Conservation (phyloP, 2,113 vertebrate genomes). For the Osmerus eperlanus region DNA sequence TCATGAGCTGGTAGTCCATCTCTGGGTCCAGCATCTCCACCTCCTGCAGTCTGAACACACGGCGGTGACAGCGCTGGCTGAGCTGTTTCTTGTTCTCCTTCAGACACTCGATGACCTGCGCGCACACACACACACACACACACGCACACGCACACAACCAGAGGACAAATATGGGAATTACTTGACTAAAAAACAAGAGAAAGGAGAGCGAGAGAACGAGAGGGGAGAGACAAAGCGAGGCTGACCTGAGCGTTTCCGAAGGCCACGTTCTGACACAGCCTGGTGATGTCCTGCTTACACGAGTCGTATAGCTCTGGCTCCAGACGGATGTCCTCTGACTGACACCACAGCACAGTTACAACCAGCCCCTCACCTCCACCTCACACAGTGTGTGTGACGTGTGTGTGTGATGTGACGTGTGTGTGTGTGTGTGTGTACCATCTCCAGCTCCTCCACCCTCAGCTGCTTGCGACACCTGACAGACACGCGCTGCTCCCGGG, state of each 20-base stretch:
- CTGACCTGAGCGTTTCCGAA: slow-evolving; percentile 93
- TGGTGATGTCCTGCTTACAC: slow-evolving; percentile 88
- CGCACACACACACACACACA: too few species aligned
- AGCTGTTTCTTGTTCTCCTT: slow-evolving; percentile 91
- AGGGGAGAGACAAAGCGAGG: too few species aligned
- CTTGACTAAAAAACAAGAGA: neutral
- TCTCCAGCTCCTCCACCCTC: slow-evolving; percentile 93
- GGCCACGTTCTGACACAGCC: slow-evolving; percentile 83
- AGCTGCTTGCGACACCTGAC: slow-evolving; percentile 95
- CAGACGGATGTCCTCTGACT: slow-evolving; percentile 95
- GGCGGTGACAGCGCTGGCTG: slow-evolving; percentile 83
- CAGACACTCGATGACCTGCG: slow-evolving; percentile 91
- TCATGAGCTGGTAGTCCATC: slow-evolving; percentile 94
- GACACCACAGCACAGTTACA: slow-evolving; percentile 1
- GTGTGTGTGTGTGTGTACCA: slow-evolving; percentile 72
- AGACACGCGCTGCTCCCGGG: slow-evolving; percentile 89
- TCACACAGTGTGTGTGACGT: too few species aligned
- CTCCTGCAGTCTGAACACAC: slow-evolving; percentile 93
- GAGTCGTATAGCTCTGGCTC: slow-evolving; percentile 92
- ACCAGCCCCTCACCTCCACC: neutral
- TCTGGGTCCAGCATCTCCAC: slow-evolving; percentile 96
- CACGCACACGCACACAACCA: neutral
- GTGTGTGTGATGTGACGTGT: too few species aligned
- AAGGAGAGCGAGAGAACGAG: too few species aligned
- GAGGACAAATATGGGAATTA: neutral